Percentiles rank a stretch among this genome's conserved stretches.
These are phyloP conservation scores for Phenganax subtilis DNA, from an alignment of 92 coral and sea anemone species.

Conservation along the genomic window DNA sequence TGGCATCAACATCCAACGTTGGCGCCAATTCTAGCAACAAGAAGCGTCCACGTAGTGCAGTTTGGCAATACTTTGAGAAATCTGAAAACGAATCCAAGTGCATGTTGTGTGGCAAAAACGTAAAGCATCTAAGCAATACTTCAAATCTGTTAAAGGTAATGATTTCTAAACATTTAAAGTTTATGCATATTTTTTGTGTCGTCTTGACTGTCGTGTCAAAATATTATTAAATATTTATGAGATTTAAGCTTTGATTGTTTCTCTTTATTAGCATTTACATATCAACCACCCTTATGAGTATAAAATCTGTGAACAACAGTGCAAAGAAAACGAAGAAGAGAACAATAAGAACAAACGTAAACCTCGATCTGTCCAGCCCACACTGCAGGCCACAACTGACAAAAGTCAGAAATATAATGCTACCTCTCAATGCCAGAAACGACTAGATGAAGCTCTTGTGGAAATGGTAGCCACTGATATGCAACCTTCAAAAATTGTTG, in stretches of 20 bases:
- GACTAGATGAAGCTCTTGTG: not conserved
- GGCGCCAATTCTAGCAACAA: not conserved
- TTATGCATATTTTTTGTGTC: not conserved
- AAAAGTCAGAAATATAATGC: not conserved
- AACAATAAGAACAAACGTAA: not conserved
- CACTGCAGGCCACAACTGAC: not conserved
- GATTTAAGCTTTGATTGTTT: too few relatives aligned
- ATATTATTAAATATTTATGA: too few relatives aligned
- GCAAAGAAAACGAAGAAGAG: slow-evolving; percentile 32
- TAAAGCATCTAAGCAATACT: slow-evolving; percentile 9
- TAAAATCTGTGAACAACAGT: slow-evolving; percentile 26
- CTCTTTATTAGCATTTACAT: slow-evolving; percentile 16
- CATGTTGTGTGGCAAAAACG: not conserved
- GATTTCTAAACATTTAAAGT: too few relatives aligned
- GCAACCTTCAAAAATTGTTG: not conserved
- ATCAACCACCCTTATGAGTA: slow-evolving; percentile 35
- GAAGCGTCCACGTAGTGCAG: slow-evolving; percentile 41
- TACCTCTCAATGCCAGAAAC: not conserved
- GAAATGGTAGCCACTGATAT: not conserved
- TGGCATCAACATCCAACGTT: not conserved
- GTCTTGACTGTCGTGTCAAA: not conserved
- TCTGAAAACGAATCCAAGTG: slow-evolving; percentile 25
- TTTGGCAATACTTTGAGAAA: slow-evolving; percentile 33
- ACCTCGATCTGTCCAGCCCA: not conserved
- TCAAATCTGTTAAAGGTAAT: not conserved